Conservation (phyloP, 2,888 invertebrate genomes). For the Scaptomyza cyrtandrae region DNA sequence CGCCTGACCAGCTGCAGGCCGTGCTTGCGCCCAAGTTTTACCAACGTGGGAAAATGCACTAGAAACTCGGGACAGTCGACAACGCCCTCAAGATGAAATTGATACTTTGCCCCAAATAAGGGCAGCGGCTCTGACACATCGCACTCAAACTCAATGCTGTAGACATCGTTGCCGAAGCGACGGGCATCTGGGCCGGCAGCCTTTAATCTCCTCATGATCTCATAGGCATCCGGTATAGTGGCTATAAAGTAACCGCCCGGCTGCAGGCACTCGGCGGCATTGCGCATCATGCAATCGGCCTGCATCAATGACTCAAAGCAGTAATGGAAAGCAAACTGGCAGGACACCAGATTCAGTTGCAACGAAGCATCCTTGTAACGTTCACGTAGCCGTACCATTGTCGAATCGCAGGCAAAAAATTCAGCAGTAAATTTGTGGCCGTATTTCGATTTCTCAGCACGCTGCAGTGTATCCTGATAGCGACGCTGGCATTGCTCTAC, state of each 20-base stretch:
- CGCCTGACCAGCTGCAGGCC: constrained; percentile 89
- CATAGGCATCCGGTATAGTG: constrained; percentile 96
- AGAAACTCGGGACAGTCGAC: constrained; percentile 99
- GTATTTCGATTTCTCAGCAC: constrained; percentile 74
- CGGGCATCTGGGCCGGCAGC: constrained; percentile 84
- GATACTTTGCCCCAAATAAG: constrained; percentile 97
- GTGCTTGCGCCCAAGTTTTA: constrained; percentile 89
- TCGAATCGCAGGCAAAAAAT: constrained; percentile 96
- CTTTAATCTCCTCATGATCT: constrained; percentile 91
- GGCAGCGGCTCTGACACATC: constrained; percentile 88
- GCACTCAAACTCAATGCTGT: constrained; percentile 89
- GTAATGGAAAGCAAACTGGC: constrained; percentile 99
- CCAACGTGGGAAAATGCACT: constrained; percentile 95
- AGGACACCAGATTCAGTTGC: constrained; percentile 95
- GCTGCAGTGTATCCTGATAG: constrained; percentile 89
- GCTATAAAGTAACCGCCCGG: constrained; percentile 98
- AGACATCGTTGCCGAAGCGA: constrained; percentile 92
- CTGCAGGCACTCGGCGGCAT: constrained; percentile 94
- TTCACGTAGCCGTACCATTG: constrained; percentile 91
- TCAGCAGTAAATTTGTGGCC: constrained; percentile 91
- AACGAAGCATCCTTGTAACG: constrained; percentile 91
- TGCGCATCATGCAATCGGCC: constrained; percentile 95
- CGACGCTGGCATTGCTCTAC: constrained; percentile 95
- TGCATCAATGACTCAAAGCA: constrained; percentile 95
- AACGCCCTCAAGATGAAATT: constrained; percentile 97